Evolutionary conservation across 2,113 vertebrate genomes (phyloP), one percentile per base, ranked within the genome.

Genomic region (Mellivora capensis): DNA sequence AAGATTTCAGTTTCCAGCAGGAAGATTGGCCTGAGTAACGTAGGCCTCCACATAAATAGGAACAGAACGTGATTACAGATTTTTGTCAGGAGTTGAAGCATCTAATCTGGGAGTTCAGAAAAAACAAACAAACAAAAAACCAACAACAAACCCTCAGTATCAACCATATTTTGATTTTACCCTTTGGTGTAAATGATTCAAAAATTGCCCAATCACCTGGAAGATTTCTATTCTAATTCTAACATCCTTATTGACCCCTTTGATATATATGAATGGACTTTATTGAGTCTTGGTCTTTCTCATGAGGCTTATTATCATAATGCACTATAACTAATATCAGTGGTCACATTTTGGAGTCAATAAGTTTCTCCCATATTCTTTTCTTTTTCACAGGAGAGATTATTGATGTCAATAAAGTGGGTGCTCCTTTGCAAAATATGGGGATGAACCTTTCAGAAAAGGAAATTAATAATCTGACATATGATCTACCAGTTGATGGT

Each of bases 401-500:
- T 84, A 67, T 57, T 91, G 42, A 96, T 89, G 34, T 64, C 21
- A 15, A 52, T 89, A 37, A 74, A 49, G 18, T 89, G 21, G 9
- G 44, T 47, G 21, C 6, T 54, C 29, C 77, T 87, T 83, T 94
- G 71, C 47, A 91, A 91, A 71, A 59, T 21, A 64, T 39, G 14
- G 69, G 91, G 54, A 44, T 88, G 54, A 85, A 81, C 9, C 47
- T 92, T 94, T 37, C 72, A 86, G 89, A 94, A 96, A 10, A 86
- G 59, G 88, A 96, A 92, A 80, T 89, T 31, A 37, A 20, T 44
- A 57, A 89, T 74, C 47, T 94, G 64, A 77, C n/a, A 67, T n/a
- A 77, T 7, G 85, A 17, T 74, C 54, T 86, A 29, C 62, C 79
- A 49, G 27, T 29, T 59, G 89, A 57, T 31, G 84, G 84, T 97